A percentile compares a stretch with the other conserved stretches of the same genome.
phyloP scores from a whole-genome alignment of 2,797 vertebrate genomes.

The Anguilla megastoma region DNA sequence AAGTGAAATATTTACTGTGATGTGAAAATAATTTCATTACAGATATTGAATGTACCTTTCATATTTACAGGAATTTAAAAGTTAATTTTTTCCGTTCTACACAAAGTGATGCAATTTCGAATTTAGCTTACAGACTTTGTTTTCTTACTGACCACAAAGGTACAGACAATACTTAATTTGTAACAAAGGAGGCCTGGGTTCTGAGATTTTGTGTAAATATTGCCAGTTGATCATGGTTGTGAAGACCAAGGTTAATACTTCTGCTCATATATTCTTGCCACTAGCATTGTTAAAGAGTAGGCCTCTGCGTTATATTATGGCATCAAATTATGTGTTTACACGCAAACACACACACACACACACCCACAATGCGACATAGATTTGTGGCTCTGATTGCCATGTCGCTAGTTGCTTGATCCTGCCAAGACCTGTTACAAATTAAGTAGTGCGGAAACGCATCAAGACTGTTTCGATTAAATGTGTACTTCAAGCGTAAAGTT shows the following conservation, averaged over 20 bases:
- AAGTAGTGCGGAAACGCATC: slow-evolving; percentile 18
- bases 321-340: not conserved
- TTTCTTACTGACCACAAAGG: slow-evolving; percentile 16
- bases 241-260: slow-evolving; percentile 4
- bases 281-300: not conserved
- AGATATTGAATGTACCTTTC: slow-evolving; percentile 44
- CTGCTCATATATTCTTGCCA: slow-evolving; percentile 11
- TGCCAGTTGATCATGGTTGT: not conserved
- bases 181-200: slow-evolving; percentile 19
- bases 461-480: slow-evolving; percentile 20
- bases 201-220: not conserved
- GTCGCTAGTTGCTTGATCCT: not conserved
- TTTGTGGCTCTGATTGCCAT: not conserved
- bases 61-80: slow-evolving; percentile 31
- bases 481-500: slow-evolving; percentile 37
- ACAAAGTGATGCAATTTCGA: slow-evolving; percentile 26
- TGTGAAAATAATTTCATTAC: slow-evolving; percentile 37
- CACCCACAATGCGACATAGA: not conserved
- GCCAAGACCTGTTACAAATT: slow-evolving; percentile 25
- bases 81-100: slow-evolving; percentile 9
- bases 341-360: not conserved
- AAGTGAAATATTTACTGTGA: slow-evolving; percentile 23
- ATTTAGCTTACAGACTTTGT: slow-evolving; percentile 28
- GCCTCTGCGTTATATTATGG: not conserved
- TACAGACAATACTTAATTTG: slow-evolving; percentile 30